These are phyloP conservation scores for Saccopteryx bilineata DNA, from an alignment of 2,113 vertebrate species.

Conservation along the genomic window DNA sequence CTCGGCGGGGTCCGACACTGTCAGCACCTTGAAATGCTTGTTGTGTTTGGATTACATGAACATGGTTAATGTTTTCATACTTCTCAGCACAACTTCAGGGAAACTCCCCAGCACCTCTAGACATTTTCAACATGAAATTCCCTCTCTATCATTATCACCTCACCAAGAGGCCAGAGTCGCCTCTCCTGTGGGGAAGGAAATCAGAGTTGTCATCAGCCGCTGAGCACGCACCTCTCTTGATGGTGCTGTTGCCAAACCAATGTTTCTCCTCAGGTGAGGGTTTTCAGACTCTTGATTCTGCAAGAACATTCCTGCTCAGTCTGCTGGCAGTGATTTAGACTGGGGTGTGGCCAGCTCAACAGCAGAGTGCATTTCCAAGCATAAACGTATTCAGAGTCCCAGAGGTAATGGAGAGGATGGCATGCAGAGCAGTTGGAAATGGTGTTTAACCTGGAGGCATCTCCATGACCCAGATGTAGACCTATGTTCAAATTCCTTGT, in stretches of 20 bases:
- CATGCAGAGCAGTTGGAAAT: background rate
- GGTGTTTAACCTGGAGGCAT: slow-evolving; percentile 56
- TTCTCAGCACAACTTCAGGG: slow-evolving; percentile 41
- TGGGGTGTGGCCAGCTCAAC: background rate
- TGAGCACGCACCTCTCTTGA: background rate
- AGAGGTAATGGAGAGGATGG: slow-evolving; percentile 40
- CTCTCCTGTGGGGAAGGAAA: slow-evolving; percentile 18
- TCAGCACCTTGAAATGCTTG: slow-evolving; percentile 53
- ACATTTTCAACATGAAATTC: slow-evolving; percentile 39
- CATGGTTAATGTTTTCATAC: slow-evolving; percentile 48
- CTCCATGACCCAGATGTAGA: background rate
- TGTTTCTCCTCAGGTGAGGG: slow-evolving; percentile 66
- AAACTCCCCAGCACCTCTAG: slow-evolving; percentile 62
- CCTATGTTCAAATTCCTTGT: background rate
- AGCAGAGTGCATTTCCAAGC: background rate
- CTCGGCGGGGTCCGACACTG: background rate
- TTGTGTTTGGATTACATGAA: slow-evolving; percentile 35
- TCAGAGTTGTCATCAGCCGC: slow-evolving; percentile 35
- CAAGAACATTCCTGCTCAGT: background rate
- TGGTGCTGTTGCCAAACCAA: background rate
- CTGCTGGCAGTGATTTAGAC: background rate
- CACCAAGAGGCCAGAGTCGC: background rate
- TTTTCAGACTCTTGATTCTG: background rate
- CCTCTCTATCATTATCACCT: slow-evolving; percentile 54
- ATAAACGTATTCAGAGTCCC: background rate